These are phyloP conservation scores for Emydura subglobosa DNA, from an alignment of 2,113 vertebrate species.

Conservation along the genomic window DNA sequence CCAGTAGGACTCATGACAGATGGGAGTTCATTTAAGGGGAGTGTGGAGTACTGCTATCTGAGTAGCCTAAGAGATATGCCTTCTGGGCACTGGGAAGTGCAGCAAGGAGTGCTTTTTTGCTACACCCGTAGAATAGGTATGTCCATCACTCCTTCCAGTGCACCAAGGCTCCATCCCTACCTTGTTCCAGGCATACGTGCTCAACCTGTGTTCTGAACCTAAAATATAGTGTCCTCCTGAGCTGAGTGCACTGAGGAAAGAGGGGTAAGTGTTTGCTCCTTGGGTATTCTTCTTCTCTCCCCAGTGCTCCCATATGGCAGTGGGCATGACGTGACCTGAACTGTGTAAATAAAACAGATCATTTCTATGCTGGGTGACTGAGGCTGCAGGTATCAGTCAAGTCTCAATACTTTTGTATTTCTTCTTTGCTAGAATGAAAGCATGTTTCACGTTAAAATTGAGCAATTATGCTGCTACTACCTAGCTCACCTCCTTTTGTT, in stretches of 20 bases:
- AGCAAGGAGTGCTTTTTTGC: background rate
- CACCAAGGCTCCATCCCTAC: background rate
- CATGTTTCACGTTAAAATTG: background rate
- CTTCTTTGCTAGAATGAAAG: background rate
- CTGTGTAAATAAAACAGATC: background rate
- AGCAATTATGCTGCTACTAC: background rate
- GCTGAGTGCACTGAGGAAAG: background rate
- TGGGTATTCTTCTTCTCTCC: background rate
- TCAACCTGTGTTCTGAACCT: background rate
- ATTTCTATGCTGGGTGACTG: background rate
- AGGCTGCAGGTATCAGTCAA: background rate
- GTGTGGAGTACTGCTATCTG: background rate
- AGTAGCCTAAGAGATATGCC: background rate
- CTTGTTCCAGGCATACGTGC: background rate
- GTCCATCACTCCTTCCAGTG: background rate
- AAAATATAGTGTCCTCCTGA: background rate
- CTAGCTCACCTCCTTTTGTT: background rate
- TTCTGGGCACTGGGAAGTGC: background rate
- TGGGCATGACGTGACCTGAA: background rate
- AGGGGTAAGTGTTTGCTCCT: background rate
- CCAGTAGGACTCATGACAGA: too few relatives aligned
- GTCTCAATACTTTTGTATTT: background rate
- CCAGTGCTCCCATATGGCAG: background rate
- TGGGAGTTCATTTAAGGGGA: background rate
- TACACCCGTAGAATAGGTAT: background rate